These are phyloP conservation scores for Sciurus carolinensis DNA, from an alignment of 2,797 vertebrate species.

Conservation along the genomic window DNA sequence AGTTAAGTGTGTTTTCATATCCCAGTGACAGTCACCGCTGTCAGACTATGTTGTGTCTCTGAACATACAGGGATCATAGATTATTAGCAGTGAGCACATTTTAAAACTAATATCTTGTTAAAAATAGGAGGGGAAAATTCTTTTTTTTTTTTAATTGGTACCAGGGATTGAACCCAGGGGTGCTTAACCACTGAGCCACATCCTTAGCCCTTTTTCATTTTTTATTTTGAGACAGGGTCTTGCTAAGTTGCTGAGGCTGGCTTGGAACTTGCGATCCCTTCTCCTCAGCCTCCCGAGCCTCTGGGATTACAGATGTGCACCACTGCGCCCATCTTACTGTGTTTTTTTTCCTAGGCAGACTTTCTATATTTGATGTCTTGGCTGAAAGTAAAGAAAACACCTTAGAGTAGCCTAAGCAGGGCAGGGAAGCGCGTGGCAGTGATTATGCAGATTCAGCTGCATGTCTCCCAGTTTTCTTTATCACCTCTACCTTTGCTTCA, in stretches of 20 bases:
- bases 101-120: conserved; percentile 39
- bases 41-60: neutral
- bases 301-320: too few relatives aligned
- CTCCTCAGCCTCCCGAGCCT: too few relatives aligned
- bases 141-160: neutral
- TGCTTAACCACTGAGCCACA: too few relatives aligned
- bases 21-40: conserved; percentile 13
- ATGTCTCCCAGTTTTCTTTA: neutral
- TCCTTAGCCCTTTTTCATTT: too few relatives aligned
- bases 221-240: too few relatives aligned
- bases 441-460: neutral
- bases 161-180: too few relatives aligned
- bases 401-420: neutral
- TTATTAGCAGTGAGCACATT: neutral
- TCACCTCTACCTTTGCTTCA: neutral
- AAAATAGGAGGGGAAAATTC: neutral
- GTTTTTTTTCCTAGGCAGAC: neutral
- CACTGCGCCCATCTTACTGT: too few relatives aligned
- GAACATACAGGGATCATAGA: neutral
- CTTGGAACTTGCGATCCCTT: too few relatives aligned
- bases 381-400: neutral
- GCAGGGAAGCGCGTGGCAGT: neutral
- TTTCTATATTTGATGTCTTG: neutral
- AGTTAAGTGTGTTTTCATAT: neutral
- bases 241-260: too few relatives aligned